Base-by-base conservation (phyloP, 2,113 vertebrate genomes). In the Meles meles region DNA sequence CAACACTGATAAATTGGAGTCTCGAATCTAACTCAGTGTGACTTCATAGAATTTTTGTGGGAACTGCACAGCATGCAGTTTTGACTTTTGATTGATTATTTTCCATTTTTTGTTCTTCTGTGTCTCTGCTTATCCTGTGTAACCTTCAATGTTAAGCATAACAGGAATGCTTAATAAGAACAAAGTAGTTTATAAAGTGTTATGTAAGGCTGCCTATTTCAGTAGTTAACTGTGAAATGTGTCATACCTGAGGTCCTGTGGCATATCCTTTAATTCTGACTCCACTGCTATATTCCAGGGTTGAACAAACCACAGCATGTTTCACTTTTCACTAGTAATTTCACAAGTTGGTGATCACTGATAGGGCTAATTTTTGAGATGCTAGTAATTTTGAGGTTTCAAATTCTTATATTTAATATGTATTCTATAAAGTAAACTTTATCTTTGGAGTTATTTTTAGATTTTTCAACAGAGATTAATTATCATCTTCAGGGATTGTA, bases 141-240 rank as follows among this genome's bases (percentile, higher is more conserved):
- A 96, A 94, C 85, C 77, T 96, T 96, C 44, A 59, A 18, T 88
- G 4, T 97, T 97, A 97, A 94, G 84, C 63, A 63, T 72, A 97
- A 61, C 57, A 81, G 67, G 86, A 76, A 63, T 90, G 49, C 96
- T 92, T 93, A 89, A 47, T 94, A 82, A 88, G 84, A 90, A 95
- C 63, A 71, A 65, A 71, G 25, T 85, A 49, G 90, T 94, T 97
- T 85, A 90, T 95, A 94, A 93, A 88, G 55, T 69, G 11, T 87
- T 94, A 42, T 44, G 25, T 91, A 71, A 94, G 76, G 76, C 74
- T 92, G 80, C 37, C 49, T 97, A 4, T 93, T 96, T 95, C 61
- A 95, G 13, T 94, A 90, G 97, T 92, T 90, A 90, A 74, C 88
- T 90, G 27, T 93, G 42, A 86, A 49, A 77, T 76, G 31, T 97